These are phyloP conservation scores for Arctocebus calabarensis DNA, from an alignment of 2,797 vertebrate genomes.

Conservation along the genomic window DNA sequence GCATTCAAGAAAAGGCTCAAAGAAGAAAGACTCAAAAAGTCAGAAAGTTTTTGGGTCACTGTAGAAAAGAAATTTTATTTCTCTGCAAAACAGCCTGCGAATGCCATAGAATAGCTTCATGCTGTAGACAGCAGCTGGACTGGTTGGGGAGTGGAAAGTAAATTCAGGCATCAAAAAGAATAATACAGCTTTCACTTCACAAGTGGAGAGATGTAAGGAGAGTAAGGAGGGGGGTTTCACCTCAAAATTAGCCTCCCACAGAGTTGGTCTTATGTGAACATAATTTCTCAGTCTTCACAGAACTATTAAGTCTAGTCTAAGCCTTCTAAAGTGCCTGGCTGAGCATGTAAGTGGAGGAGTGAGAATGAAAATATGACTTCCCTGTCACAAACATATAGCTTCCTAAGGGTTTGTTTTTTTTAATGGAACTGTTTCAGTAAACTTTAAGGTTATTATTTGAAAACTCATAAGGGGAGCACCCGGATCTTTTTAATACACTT, in stretches of 20 bases:
- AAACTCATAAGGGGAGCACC: neutral
- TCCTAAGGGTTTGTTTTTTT: neutral
- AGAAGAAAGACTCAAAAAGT: neutral
- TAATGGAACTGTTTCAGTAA: neutral
- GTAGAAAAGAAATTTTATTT: neutral
- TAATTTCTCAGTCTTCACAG: neutral
- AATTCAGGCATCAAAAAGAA: neutral
- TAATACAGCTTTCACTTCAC: rapidly evolving
- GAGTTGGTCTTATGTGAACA: neutral
- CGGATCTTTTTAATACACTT: neutral
- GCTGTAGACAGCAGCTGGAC: neutral
- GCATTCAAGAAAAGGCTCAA: neutral
- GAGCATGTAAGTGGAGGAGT: neutral
- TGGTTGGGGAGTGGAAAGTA: neutral
- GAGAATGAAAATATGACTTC: neutral
- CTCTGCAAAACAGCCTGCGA: neutral
- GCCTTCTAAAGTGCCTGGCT: neutral
- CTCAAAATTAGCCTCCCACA: neutral
- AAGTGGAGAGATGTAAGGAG: neutral
- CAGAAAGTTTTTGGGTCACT: neutral
- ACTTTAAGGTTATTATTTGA: neutral
- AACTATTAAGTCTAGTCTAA: neutral
- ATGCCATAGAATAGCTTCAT: neutral
- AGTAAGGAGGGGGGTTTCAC: neutral
- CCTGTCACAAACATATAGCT: neutral